These are phyloP conservation scores for Chrysomela aeneicollis DNA, from an alignment of 2,888 invertebrate species.

Conservation along the genomic window DNA sequence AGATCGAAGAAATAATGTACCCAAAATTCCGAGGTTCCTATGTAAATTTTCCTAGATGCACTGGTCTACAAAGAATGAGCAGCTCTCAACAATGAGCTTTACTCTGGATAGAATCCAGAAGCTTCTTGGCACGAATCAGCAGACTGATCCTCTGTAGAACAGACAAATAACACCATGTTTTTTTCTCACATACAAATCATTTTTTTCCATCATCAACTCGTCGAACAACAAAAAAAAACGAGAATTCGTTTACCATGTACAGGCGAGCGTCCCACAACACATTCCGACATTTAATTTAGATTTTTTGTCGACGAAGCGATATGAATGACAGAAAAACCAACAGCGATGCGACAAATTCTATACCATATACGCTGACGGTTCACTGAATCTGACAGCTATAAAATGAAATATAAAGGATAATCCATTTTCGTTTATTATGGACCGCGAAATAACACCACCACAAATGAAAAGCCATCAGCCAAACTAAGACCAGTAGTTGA, in stretches of 20 bases:
- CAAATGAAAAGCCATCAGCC: background rate
- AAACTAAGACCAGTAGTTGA: background rate
- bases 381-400: slow-evolving; percentile 21
- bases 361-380: slow-evolving; percentile 1
- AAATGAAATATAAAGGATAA: slow-evolving; percentile 20
- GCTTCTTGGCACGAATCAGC: too few relatives aligned
- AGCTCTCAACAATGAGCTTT: too few relatives aligned
- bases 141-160: too few relatives aligned
- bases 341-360: slow-evolving; percentile 17
- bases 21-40: too few relatives aligned
- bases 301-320: slow-evolving; percentile 10
- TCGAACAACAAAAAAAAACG: background rate
- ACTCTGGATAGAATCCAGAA: too few relatives aligned
- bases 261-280: slow-evolving; percentile 4
- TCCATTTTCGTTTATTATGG: slow-evolving; percentile 19
- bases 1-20: too few relatives aligned
- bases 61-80: too few relatives aligned
- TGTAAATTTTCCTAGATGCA: too few relatives aligned
- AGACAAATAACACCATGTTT: too few relatives aligned
- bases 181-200: background rate
- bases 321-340: slow-evolving; percentile 24
- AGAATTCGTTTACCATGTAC: background rate
- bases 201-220: background rate
- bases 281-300: slow-evolving; percentile 12
- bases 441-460: background rate